Evolutionary conservation across 2,888 invertebrate genomes (phyloP), one percentile per base, ranked within the genome.

Genomic region (Strigamia crassipes): DNA sequence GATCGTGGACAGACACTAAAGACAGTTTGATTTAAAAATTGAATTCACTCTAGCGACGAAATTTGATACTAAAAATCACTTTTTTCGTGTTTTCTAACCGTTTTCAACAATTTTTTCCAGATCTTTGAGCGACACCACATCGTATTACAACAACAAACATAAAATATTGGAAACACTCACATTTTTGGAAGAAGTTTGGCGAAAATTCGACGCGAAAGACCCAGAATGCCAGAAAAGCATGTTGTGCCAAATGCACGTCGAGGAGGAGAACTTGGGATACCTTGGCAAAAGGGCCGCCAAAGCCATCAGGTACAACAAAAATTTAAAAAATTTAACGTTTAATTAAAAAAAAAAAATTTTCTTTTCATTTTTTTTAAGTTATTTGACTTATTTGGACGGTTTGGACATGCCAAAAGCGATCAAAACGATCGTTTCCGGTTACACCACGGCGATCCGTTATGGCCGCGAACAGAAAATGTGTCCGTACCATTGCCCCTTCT

Each of bases 141-240:
- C 77, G 9, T 81, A 81, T 27, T 73, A 77, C 42, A 73, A 73
- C 21, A 77, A 81, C 77, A 81, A 81, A 34, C 81, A 81, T 42
- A 73, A 77, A 42, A 73, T 81, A 12, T 42, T 81, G 41, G 81
- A 81, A 27, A 77, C 77, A 3, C 42, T 81, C 21, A 81, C 81
- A 21, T 77, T 81, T 77, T 23, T 81, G 18, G 81, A 81, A n/a
- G 81, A 81, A 42, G 27, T 81, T 1, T 81, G 81, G 81, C 34
- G 81, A 38, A 81, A 81, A 77, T 81, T 81, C 77, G 81, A 81
- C 42, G 81, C 81, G 0, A 34, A 42, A 15, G 78, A 81, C 23
- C 38, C 81, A 0, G 81, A 81, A 56, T 81, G 81, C 42, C 81
- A 77, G 15, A 81, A 81, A 31, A 42, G 42, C 13, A 41, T 81